Evolutionary conservation across 2,113 vertebrate genomes (phyloP).

Genomic region (Synchiropus splendidus): DNA sequence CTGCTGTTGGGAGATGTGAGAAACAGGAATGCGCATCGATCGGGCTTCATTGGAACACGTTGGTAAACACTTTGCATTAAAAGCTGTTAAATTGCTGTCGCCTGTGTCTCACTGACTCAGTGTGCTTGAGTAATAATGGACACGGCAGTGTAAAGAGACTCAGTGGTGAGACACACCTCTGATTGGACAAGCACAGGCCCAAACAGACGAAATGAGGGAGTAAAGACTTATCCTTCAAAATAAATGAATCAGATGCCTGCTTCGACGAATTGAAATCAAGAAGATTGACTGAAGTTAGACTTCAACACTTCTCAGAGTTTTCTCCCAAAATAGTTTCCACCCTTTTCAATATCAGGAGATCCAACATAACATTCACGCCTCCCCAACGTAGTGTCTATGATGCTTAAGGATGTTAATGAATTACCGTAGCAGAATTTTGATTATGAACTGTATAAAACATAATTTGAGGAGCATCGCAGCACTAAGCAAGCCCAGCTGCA

Average conservation of each 20-base stretch:
- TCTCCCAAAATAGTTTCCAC: no score
- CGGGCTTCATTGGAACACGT: conserved; percentile 24
- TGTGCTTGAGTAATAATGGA: conserved; percentile 19
- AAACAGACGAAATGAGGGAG: not conserved
- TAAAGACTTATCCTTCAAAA: not conserved
- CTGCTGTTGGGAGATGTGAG: conserved; percentile 38
- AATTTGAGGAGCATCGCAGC: no score
- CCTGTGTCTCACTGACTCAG: conserved; percentile 9
- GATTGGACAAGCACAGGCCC: conserved; percentile 14
- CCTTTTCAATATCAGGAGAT: no score
- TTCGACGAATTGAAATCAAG: not conserved
- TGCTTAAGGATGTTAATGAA: no score
- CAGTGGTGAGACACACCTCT: not conserved
- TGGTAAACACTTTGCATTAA: conserved; percentile 48
- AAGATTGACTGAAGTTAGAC: not conserved
- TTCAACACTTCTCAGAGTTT: no score
- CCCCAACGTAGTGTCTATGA: no score
- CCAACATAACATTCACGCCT: no score
- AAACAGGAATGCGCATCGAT: conserved; percentile 39
- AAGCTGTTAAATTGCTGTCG: conserved; percentile 35
- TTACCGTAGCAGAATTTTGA: no score
- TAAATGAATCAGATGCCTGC: conserved; percentile 9
- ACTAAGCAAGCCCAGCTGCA: no score
- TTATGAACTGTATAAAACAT: no score
- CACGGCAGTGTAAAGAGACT: conserved; percentile 3